Evolutionary conservation across 2,888 invertebrate genomes (phyloP), one percentile per base, ranked within the genome.

Genomic region (Pasiphila rectangulata): DNA sequence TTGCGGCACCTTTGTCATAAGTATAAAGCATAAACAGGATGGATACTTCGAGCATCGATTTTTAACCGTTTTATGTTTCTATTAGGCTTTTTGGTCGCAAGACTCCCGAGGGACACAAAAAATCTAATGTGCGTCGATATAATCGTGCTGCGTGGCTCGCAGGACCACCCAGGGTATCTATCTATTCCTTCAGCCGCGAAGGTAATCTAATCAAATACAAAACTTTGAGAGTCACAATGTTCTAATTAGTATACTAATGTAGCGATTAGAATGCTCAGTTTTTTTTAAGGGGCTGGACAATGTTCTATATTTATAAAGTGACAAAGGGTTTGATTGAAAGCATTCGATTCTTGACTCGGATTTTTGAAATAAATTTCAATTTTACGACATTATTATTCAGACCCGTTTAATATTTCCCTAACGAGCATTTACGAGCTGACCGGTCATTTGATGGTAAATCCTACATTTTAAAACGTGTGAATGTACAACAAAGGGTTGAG

Each of bases 361-460:
- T 64, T 64, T 63, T 58, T 41, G 47, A 49, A 54, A 60, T 63
- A 81, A 80, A 79, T 78, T 79, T 75, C 50, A 71, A 67, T 81
- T 85, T 87, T 83, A 86, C 83, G 81, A 78, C 76, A 76, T 75
- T 80, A 83, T 83, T 84, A 86, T 85, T 69, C 83, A 61, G 58
- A 67, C 56, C 61, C 57, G 64, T 70, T 67, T 66, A 62, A 64
- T 70, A 69, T 71, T 70, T 67, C 65, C 70, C 64, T 79, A 73
- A 73, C 72, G 60, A 75, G 67, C 49, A 60, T 84, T 85, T 80
- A 85, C 67, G 82, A 80, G 72, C 64, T 72, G 79, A 72, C 77
- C 76, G 71, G 68, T 79, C 75, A 71, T 78, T 58, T 47, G 64
- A 69, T 72, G 64, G 75, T 76, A 77, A 79, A 83, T 78, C 74